A percentile compares a stretch with the other conserved stretches of the same genome.
These are phyloP conservation scores for Tyrophagus putrescentiae DNA, from an alignment of 1,140 invertebrate species.

Conservation along the genomic window DNA sequence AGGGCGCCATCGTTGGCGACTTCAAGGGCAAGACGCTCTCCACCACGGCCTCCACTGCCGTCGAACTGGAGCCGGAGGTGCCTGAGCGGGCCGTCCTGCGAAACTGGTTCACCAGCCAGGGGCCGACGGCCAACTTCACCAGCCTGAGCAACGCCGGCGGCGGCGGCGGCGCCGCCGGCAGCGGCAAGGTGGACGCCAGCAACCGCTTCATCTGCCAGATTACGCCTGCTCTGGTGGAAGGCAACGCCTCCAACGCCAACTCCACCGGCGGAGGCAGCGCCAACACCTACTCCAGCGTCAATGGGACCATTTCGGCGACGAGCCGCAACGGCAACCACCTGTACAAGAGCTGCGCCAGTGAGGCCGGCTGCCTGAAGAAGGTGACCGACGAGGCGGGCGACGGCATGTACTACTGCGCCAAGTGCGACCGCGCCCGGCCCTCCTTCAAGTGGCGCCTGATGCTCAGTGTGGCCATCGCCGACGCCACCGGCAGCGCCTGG, in stretches of 20 bases:
- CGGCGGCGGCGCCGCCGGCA: conserved; percentile 29
- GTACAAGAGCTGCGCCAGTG: conserved; percentile 70
- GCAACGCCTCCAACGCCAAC: not conserved
- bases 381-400: conserved; percentile 65
- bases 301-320: conserved; percentile 51
- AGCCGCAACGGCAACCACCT: conserved; percentile 50
- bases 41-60: not conserved
- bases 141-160: conserved; percentile 38
- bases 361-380: conserved; percentile 79
- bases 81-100: conserved; percentile 64
- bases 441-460: conserved; percentile 75
- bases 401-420: conserved; percentile 79
- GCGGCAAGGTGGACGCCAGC: not conserved
- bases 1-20: conserved; percentile 56
- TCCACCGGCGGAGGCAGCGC: conserved; percentile 45
- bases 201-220: conserved; percentile 8
- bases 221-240: not conserved
- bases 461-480: conserved; percentile 54
- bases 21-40: conserved; percentile 45
- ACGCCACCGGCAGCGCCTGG: conserved; percentile 65
- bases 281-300: conserved; percentile 53
- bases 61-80: conserved; percentile 74
- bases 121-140: conserved; percentile 42
- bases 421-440: conserved; percentile 66
- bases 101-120: conserved; percentile 75